phyloP scores from a whole-genome alignment of 1,140 invertebrate species.

The Episyrphus balteatus region DNA sequence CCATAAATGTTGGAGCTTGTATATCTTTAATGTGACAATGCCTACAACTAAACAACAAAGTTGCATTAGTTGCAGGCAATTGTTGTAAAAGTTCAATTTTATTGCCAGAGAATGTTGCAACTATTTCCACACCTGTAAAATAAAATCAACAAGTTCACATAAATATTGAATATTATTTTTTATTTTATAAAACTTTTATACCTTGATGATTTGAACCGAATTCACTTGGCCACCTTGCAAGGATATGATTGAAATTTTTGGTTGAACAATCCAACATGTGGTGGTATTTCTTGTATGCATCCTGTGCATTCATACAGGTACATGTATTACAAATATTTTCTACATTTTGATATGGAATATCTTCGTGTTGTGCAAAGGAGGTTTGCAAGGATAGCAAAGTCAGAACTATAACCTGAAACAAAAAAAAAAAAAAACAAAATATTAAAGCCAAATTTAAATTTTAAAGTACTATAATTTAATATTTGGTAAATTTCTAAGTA shows the following conservation, averaged over 20 bases:
- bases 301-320: constrained; percentile 15
- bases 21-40: constrained; percentile 46
- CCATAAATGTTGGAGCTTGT: constrained; percentile 49
- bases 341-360: constrained; percentile 28
- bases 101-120: constrained; percentile 37
- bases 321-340: constrained; percentile 25
- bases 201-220: constrained; percentile 16
- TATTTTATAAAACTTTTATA: no score
- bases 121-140: constrained; percentile 20
- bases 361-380: constrained; percentile 18
- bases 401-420: background rate
- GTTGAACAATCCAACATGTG: constrained; percentile 32
- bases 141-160: background rate
- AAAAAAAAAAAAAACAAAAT: background rate
- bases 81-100: constrained; percentile 32
- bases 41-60: constrained; percentile 31
- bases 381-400: background rate
- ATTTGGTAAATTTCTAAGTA: no score
- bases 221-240: constrained; percentile 36
- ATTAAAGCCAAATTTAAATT: background rate
- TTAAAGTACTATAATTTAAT: no score
- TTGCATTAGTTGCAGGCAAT: constrained; percentile 33
- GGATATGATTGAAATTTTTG: constrained; percentile 32
- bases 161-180: background rate
- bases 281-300: constrained; percentile 13